These are phyloP conservation scores for Plemyria rubiginata DNA, from an alignment of 2,888 invertebrate species.

Conservation along the genomic window DNA sequence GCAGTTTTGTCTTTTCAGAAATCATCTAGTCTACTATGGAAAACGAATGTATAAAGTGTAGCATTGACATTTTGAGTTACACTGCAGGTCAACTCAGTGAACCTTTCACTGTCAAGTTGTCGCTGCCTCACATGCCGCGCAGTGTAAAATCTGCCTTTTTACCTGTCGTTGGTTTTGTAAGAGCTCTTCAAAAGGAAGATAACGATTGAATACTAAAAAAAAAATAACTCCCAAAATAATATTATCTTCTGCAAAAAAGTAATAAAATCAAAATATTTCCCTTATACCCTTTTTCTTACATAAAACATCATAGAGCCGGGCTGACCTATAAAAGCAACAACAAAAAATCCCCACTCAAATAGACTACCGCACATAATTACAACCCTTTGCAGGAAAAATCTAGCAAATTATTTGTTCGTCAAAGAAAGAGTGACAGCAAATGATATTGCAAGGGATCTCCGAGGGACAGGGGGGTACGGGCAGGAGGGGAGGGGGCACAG, in stretches of 20 bases:
- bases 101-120: too few relatives aligned
- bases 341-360: slow-evolving; percentile 37
- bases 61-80: too few relatives aligned
- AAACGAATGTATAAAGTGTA: too few relatives aligned
- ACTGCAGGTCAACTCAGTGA: too few relatives aligned
- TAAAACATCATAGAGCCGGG: neutral
- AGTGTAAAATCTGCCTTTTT: too few relatives aligned
- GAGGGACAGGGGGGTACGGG: slow-evolving; percentile 30
- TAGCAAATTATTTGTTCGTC: slow-evolving; percentile 60
- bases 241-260: neutral
- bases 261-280: neutral
- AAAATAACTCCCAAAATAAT: neutral
- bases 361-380: slow-evolving; percentile 46
- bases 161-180: neutral
- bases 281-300: neutral
- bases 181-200: neutral
- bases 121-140: too few relatives aligned
- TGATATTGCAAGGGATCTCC: slow-evolving; percentile 59
- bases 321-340: slow-evolving; percentile 15
- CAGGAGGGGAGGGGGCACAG: neutral
- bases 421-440: slow-evolving; percentile 67
- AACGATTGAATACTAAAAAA: neutral
- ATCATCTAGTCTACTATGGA: too few relatives aligned
- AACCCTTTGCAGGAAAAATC: slow-evolving; percentile 36
- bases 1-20: too few relatives aligned